phyloP scores from a whole-genome alignment of 2,113 vertebrate genomes.

The Anoura caudifer region DNA sequence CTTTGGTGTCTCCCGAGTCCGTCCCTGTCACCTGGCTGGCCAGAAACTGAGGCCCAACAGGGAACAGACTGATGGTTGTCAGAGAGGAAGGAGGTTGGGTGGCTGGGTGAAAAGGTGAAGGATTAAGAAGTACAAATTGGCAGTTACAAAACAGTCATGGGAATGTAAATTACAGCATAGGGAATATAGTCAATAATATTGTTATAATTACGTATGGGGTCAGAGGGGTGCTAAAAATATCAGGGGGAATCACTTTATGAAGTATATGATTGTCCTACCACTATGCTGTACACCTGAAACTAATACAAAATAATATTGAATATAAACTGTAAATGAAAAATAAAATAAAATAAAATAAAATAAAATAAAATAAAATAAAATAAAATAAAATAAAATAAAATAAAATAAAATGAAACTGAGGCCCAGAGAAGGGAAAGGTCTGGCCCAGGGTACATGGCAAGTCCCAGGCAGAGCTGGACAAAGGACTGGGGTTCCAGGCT shows the following conservation, averaged over 20 bases:
- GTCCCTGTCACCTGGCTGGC: background rate
- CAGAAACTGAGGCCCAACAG: background rate
- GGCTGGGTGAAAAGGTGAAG: background rate
- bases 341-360: background rate
- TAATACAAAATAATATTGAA: background rate
- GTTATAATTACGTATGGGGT: background rate
- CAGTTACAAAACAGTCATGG: background rate
- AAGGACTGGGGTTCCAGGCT: background rate
- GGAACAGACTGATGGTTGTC: background rate
- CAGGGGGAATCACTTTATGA: background rate
- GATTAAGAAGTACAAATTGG: background rate
- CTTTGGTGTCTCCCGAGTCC: background rate
- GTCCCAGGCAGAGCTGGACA: background rate
- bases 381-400: background rate
- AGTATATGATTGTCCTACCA: background rate
- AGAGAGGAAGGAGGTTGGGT: background rate
- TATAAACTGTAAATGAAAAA: background rate
- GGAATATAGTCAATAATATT: background rate
- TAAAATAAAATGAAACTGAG: background rate
- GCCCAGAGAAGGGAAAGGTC: background rate
- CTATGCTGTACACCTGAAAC: background rate
- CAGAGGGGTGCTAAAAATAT: background rate
- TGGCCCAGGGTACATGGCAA: background rate
- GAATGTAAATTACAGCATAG: background rate
- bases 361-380: background rate